These are phyloP conservation scores for Clupea harengus DNA, from an alignment of 2,113 vertebrate genomes.

Conservation along the genomic window DNA sequence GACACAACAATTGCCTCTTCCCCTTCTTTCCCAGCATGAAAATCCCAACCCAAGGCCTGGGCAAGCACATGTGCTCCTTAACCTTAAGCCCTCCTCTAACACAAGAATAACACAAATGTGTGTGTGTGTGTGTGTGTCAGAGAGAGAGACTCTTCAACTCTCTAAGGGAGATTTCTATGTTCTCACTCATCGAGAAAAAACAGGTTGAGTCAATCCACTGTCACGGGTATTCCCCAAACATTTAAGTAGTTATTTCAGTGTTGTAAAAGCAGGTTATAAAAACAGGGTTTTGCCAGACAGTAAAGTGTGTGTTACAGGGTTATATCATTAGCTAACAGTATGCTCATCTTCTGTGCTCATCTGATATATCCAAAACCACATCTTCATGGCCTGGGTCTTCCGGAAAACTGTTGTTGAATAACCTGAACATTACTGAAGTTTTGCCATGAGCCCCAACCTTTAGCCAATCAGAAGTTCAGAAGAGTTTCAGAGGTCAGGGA, in stretches of 20 bases:
- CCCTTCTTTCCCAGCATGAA: slow-evolving; percentile 18
- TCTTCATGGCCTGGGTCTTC: neutral
- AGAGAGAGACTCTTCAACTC: neutral
- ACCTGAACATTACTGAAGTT: neutral
- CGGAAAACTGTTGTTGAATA: neutral
- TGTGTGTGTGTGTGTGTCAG: neutral
- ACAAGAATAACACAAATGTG: neutral
- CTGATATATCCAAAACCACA: neutral
- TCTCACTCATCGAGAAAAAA: neutral
- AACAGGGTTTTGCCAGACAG: neutral
- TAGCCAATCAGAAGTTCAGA: too few relatives aligned
- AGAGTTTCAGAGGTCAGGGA: too few relatives aligned
- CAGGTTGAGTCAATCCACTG: neutral
- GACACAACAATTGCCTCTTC: slow-evolving; percentile 28
- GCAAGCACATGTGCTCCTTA: slow-evolving; percentile 22
- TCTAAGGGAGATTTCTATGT: neutral
- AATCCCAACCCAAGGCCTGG: neutral
- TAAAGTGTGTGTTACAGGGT: neutral
- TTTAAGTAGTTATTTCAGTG: neutral
- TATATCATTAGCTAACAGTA: neutral
- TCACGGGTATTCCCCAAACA: neutral
- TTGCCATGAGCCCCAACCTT: too few relatives aligned
- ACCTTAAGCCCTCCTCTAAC: slow-evolving; percentile 11
- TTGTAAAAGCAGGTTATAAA: neutral
- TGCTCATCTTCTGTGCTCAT: neutral